Evolutionary conservation across 2,113 vertebrate species (phyloP), one percentile per base, ranked within the genome.

Genomic region (Corythoichthys haematopterus): DNA sequence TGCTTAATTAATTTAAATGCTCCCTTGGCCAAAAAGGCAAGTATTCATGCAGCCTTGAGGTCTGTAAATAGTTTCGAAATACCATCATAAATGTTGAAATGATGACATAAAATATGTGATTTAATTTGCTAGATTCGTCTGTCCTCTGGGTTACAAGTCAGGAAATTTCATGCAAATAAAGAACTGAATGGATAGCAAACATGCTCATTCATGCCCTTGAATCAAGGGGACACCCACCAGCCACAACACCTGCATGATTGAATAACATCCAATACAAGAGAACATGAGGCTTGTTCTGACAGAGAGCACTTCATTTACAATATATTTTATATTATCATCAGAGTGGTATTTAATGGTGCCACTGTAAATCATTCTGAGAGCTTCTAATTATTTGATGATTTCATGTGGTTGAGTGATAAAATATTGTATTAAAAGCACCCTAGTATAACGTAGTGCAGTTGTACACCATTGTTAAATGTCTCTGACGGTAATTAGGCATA

Each of bases 11-110:
- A 73, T 81, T 77, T 73, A 62, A 67, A 36, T 56, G 64, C 28
- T 81, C 50, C 72, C 74, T 76, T 64, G 84, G 74, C 77, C 79
- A 86, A 79, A 72, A 82, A 65, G 69, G 71, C 70, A 86, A 82
- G 65, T 68, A 78, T 72, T 75, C 37, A 51, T 79, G 69, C 11
- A 1, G 80, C 85, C 73, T 55, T 7, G 7, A 71, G 82, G 68
- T 75, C 51, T 64, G 33, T 47, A 38, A 64, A 65, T 76, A 45
- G 83, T 68, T 70, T 79, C n/a, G 80, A 69, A 76, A 80, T 57
- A 64, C 40, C 58, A 15, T 69, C 77, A 80, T 89, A 82, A 89
- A 88, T 86, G 16, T 79, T 71, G 72, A 28, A 28, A 53, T 76
- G 35, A 72, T 45, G 15, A 65, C 11, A 64, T 47, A 11, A 56